Conservation (phyloP, 1,140 invertebrate species). For the Dinoponera quadriceps region DNA sequence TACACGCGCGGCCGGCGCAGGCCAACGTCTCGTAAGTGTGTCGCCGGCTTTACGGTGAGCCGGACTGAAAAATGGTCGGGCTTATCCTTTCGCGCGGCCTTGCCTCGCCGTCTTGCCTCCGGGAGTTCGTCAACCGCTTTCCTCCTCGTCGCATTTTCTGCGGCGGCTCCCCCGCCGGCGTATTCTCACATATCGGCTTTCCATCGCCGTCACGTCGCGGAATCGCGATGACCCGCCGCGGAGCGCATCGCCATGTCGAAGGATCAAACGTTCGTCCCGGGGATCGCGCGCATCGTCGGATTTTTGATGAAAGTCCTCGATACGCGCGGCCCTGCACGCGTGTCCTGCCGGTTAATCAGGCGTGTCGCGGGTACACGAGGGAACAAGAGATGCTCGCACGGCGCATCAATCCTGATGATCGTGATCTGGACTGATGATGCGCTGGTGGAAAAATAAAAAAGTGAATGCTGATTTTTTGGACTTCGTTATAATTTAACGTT, state of each 20-base stretch:
- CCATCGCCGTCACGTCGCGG: constrained; percentile 42
- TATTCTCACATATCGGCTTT: constrained; percentile 22
- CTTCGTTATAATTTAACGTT: too few relatives aligned
- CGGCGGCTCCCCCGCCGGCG: not conserved
- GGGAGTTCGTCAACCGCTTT: constrained; percentile 65
- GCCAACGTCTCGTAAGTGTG: constrained; percentile 75
- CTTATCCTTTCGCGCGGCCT: constrained; percentile 65
- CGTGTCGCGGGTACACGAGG: not conserved
- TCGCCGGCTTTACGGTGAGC: constrained; percentile 53
- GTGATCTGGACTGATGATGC: constrained; percentile 9
- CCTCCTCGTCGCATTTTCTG: not conserved
- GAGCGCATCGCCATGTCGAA: not conserved
- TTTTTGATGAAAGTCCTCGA: constrained; percentile 40
- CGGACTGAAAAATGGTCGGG: constrained; percentile 64
- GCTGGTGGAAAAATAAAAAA: not conserved
- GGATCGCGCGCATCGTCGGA: constrained; percentile 27
- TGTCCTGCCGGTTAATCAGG: constrained; percentile 44
- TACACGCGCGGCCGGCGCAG: constrained; percentile 67
- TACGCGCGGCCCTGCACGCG: constrained; percentile 31
- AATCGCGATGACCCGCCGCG: constrained; percentile 39
- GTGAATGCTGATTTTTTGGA: too few relatives aligned
- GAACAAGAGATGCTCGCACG: constrained; percentile 12
- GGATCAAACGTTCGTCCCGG: constrained; percentile 25
- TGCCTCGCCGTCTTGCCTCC: constrained; percentile 45
- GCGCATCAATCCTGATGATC: not conserved